A percentile compares a stretch with the other conserved stretches of the same genome.
These are phyloP conservation scores for Lepisosteus osseus DNA, from an alignment of 2,113 vertebrate genomes.

Conservation along the genomic window DNA sequence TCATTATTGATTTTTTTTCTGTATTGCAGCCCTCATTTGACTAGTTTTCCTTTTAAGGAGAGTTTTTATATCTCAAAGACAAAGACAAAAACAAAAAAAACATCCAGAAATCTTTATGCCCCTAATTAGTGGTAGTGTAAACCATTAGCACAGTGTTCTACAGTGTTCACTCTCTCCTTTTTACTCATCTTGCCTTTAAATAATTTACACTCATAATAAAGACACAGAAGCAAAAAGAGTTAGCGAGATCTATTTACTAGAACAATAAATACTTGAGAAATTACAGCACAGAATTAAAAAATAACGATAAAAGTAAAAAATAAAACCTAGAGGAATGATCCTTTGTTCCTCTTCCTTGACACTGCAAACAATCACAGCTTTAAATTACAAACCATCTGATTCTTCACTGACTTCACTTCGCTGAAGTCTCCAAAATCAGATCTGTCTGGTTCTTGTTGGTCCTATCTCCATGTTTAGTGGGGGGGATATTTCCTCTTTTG, in stretches of 20 bases:
- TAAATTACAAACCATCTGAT: constrained; percentile 36
- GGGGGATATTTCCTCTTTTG: background rate
- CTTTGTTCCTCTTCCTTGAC: constrained; percentile 33
- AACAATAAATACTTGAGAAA: constrained; percentile 50
- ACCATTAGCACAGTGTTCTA: no score
- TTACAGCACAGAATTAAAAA: constrained; percentile 38
- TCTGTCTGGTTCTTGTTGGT: constrained; percentile 21
- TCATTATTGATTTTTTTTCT: no score
- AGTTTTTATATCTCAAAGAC: no score
- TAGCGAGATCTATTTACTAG: constrained; percentile 52
- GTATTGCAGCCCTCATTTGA: no score
- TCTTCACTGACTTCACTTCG: constrained; percentile 57
- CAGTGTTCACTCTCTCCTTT: no score
- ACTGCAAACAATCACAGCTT: constrained; percentile 32
- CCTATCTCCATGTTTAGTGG: background rate
- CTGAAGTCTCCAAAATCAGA: constrained; percentile 51
- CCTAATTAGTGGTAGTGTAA: no score
- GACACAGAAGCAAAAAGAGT: constrained; percentile 19
- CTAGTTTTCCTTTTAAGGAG: no score
- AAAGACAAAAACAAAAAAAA: no score
- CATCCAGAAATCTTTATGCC: no score
- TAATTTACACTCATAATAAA: background rate
- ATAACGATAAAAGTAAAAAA: constrained; percentile 22
- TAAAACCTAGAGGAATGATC: constrained; percentile 25
- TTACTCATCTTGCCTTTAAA: no score